phyloP scores from a whole-genome alignment of 1,140 invertebrate genomes.

The Leguminivora glycinivorella region DNA sequence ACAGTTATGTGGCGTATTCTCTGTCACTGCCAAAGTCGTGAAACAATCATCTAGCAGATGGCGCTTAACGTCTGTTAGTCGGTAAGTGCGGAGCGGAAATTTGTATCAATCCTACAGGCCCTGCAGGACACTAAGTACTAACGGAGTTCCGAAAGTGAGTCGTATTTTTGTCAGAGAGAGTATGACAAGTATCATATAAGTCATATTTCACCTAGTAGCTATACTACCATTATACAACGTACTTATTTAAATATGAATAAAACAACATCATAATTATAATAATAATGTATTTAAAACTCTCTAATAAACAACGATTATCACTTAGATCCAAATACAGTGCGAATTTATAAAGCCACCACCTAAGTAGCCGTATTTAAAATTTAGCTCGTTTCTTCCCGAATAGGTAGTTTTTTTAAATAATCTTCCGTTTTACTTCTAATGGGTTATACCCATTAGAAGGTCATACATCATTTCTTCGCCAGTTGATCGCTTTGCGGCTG shows the following conservation, averaged over 20 bases:
- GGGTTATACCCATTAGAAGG: slow-evolving; percentile 70
- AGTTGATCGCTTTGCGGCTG: slow-evolving; percentile 70
- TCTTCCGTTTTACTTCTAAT: slow-evolving; percentile 62
- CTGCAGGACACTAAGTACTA: too few species aligned
- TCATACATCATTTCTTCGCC: slow-evolving; percentile 75
- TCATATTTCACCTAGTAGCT: too few species aligned
- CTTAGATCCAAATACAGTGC: slow-evolving; percentile 20
- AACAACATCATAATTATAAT: slow-evolving; percentile 14
- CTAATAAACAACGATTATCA: slow-evolving; percentile 27
- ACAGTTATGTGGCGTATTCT: too few species aligned
- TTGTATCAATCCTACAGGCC: too few species aligned
- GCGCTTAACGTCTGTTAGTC: too few species aligned
- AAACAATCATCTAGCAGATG: too few species aligned
- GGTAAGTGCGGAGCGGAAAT: too few species aligned
- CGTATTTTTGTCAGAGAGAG: too few species aligned
- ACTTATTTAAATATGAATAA: background rate
- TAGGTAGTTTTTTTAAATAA: background rate
- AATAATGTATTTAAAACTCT: slow-evolving; percentile 27
- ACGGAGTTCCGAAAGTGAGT: too few species aligned
- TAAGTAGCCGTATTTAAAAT: slow-evolving; percentile 1
- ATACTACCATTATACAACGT: too few species aligned
- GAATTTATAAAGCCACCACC: slow-evolving; percentile 23
- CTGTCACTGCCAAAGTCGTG: too few species aligned
- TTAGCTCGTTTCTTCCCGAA: slow-evolving; percentile 1
- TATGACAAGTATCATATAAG: too few species aligned